These are phyloP conservation scores for Melitaea cinxia DNA, from an alignment of 1,140 invertebrate species.

Conservation along the genomic window DNA sequence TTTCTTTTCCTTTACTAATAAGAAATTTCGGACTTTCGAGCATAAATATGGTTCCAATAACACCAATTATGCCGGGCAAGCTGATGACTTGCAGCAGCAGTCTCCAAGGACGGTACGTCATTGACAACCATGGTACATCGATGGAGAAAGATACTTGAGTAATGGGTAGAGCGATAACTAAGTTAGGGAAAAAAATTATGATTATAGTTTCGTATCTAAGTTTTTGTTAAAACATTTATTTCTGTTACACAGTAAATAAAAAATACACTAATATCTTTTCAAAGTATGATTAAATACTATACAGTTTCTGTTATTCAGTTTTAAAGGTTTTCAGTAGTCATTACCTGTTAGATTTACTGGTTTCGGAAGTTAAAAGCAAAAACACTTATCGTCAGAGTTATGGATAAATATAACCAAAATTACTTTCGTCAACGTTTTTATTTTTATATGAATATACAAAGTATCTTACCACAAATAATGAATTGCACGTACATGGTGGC, in stretches of 20 bases:
- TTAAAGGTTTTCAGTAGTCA: no score
- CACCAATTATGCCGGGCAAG: constrained; percentile 84
- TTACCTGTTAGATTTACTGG: no score
- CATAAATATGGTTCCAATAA: constrained; percentile 81
- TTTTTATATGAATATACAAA: background rate
- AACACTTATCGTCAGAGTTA: no score
- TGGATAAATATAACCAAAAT: no score
- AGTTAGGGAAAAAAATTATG: constrained; percentile 16
- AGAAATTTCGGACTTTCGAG: constrained; percentile 83
- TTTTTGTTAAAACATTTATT: background rate
- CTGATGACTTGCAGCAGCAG: constrained; percentile 85
- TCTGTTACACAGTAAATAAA: no score
- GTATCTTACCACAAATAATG: constrained; percentile 53
- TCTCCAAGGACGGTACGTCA: constrained; percentile 85
- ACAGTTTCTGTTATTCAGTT: no score
- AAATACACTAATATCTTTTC: no score
- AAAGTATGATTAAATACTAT: no score
- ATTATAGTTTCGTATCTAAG: background rate
- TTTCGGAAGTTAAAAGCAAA: no score
- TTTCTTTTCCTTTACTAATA: constrained; percentile 68
- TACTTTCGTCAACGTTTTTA: background rate
- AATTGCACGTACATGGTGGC: constrained; percentile 62
- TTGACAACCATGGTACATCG: constrained; percentile 49
- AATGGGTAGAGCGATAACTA: constrained; percentile 60
- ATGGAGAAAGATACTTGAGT: constrained; percentile 43